Base-by-base conservation (phyloP, 1,140 invertebrate species). In the Hyphantria cunea region DNA sequence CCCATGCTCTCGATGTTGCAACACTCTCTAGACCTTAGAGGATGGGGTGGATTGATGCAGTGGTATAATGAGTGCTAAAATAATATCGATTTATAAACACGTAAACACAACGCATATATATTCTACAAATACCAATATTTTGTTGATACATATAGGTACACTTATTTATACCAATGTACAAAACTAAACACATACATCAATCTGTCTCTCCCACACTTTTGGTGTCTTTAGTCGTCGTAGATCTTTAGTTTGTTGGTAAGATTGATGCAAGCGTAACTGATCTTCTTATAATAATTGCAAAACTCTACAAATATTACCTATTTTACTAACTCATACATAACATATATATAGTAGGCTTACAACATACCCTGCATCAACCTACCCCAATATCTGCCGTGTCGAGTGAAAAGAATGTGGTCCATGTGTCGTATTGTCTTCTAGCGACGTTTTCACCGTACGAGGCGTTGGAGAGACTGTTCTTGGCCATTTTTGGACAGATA, bases 381-480 rank as follows among this genome's bases (percentile, higher is more conserved):
- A 77, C 74, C 78, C 81, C 72, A 75, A 76, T 66, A 64, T 69
- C 45, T 60, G 49, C 71, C 55, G 50, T 34, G 55, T 66, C 67
- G 45, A 76, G 44, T 31, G 14, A 70, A 66, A 66, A 72, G 75
- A 81, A 80, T 59, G 60, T 73, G 76, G 84, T 84, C 84, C 80
- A 88, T 85, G 49, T 80, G 75, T 72, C 67, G 77, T 83, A 53
- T 88, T 90, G 85, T 83, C 84, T 90, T 89, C 82, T 91, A 97
- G 95, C 95, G 93, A 93, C 94, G 92, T 95, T 96, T 93, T 95
- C 94, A 87, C 96, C 97, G 67, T 88, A 98, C 79, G 94, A 97
- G 90, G 97, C 97, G 64, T 97, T 99, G 92, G 98, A 99, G 93
- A 95, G 97, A 92, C 94, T 99, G 60, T 99, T 99, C 94, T 99